Percentiles rank a stretch among this genome's conserved stretches.
Conservation (phyloP, 2,797 vertebrate genomes). For the Silurus lanzhouensis region DNA sequence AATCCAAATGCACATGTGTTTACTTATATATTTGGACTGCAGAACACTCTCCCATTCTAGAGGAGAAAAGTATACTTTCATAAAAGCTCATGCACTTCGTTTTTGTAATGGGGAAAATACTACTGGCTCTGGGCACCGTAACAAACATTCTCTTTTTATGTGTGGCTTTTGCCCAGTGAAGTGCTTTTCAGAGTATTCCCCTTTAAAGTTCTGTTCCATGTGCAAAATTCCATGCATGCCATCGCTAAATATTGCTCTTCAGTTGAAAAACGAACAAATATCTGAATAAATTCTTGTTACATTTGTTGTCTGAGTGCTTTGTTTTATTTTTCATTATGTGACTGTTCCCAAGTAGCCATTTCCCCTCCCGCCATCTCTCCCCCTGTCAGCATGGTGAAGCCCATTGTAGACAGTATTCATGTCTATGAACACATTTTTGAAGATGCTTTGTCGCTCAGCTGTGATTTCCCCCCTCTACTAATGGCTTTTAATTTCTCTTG, state of each 20-base stretch:
- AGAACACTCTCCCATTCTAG: slow-evolving; percentile 69
- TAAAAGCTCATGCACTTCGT: slow-evolving; percentile 62
- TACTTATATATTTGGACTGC: slow-evolving; percentile 69
- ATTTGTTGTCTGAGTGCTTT: slow-evolving; percentile 90
- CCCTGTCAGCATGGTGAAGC: slow-evolving; percentile 87
- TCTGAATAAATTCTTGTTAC: slow-evolving; percentile 85
- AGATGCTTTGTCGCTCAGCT: slow-evolving; percentile 78
- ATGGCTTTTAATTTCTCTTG: slow-evolving; percentile 78
- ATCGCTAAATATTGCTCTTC: slow-evolving; percentile 88
- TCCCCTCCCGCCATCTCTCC: slow-evolving; percentile 83
- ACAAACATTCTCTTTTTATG: slow-evolving; percentile 50
- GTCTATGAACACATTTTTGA: slow-evolving; percentile 81
- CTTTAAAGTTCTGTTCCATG: slow-evolving; percentile 93
- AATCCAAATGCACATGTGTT: slow-evolving; percentile 36
- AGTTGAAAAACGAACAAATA: slow-evolving; percentile 67
- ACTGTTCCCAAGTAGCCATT: slow-evolving; percentile 83
- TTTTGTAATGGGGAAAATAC: slow-evolving; percentile 67
- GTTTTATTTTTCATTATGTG: slow-evolving; percentile 79
- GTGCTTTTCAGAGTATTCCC: slow-evolving; percentile 84
- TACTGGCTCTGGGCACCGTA: slow-evolving; percentile 61
- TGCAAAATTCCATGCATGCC: slow-evolving; percentile 94
- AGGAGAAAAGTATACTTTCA: slow-evolving; percentile 64
- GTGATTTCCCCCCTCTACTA: slow-evolving; percentile 80
- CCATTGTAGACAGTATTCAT: slow-evolving; percentile 85
- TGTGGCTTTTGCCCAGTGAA: slow-evolving; percentile 67